Evolutionary conservation across 2,113 vertebrate genomes (phyloP), one percentile per base, ranked within the genome.

Genomic region (Pseudolaguvia tuberculata): DNA sequence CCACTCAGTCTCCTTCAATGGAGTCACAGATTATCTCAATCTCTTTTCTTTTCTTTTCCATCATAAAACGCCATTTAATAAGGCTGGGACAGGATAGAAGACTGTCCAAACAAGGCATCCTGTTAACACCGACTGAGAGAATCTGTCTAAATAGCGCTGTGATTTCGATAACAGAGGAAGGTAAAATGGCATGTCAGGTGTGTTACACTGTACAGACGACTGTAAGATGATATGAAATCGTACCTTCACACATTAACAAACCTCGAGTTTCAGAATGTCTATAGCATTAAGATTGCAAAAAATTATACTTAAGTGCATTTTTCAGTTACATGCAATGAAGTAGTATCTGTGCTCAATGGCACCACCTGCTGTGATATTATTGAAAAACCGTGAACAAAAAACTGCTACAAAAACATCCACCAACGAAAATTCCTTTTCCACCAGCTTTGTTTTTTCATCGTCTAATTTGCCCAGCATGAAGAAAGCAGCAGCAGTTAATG

Each of bases 1-100:
- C 83, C 83, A 45, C 74, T 75, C 78, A 12, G 45, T 77, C 76
- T 83, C 78, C 74, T 70, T 80, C 83, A 82, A 51, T 78, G 78
- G 82, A 77, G 80, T 2, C 73, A 35, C 58, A 72, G 23, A 51
- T 57, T 66, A 53, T 78, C n/a, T 47, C 31, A 11, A 67, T 56
- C 47, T 21, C 65, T 55, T 18, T 6, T 17, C 31, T 65, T 55
- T 31, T 65, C n/a, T n/a, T n/a, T n/a, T n/a, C 72, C 42, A 70
- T 67, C 25, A 59, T 59, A 59, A 39, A 23, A 5, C 15, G 6
- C 51, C 5, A 13, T 5, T 39, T 52, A 42, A 8, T 17, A 63
- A 52, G 18, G 29, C 47, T 25, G 31, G 13, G 29, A 42, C 15
- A 55, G 11, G 31, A 2, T 59, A 45, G 45, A 63, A 63, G n/a